Percentiles rank a stretch among this genome's conserved stretches.
These are phyloP conservation scores for Naja naja DNA, from an alignment of 2,113 vertebrate species.

Conservation along the genomic window DNA sequence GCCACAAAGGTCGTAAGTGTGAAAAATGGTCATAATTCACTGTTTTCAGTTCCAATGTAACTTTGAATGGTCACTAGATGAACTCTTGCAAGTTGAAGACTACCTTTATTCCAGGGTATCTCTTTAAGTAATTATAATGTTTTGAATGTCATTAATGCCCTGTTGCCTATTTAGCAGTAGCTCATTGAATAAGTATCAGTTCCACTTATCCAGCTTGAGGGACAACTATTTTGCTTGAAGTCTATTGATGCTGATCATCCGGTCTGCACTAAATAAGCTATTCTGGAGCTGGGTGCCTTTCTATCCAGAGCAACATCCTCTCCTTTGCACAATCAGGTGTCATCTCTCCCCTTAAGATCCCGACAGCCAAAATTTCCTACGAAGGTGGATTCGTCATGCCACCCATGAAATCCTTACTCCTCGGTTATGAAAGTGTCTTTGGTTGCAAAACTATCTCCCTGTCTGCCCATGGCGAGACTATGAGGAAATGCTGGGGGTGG, in stretches of 20 bases:
- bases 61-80: too few relatives aligned
- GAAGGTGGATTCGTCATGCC: conserved; percentile 62
- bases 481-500: not conserved
- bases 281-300: not conserved
- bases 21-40: too few relatives aligned
- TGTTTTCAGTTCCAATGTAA: too few relatives aligned
- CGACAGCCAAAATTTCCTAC: conserved; percentile 58
- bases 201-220: not conserved
- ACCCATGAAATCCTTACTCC: conserved; percentile 67
- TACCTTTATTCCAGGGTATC: not conserved
- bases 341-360: conserved; percentile 44
- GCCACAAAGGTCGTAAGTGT: too few relatives aligned
- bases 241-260: not conserved
- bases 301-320: not conserved
- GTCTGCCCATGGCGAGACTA: conserved; percentile 64
- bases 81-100: too few relatives aligned
- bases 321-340: conserved; percentile 25
- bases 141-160: not conserved
- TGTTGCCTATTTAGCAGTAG: not conserved
- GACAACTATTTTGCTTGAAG: not conserved
- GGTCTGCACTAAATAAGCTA: not conserved
- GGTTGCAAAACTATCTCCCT: conserved; percentile 60
- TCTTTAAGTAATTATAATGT: not conserved
- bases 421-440: conserved; percentile 58
- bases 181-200: not conserved